Conservation (phyloP, 2,797 vertebrate genomes). For the Heterohyrax brucei region DNA sequence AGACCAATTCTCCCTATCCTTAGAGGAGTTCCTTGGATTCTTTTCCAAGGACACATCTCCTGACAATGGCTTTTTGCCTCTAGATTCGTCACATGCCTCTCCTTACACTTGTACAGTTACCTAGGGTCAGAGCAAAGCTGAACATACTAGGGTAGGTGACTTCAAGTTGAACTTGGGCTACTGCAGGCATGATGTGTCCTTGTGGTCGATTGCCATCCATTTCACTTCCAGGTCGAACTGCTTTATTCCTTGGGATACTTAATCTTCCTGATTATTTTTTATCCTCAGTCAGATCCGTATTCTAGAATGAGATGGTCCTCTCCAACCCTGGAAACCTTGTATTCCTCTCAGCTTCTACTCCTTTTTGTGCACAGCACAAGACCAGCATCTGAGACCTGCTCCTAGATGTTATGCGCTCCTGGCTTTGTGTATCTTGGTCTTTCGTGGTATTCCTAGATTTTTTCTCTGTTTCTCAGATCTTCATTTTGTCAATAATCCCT, state of each 20-base stretch:
- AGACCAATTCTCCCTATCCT: background rate
- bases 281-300: background rate
- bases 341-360: background rate
- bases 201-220: background rate
- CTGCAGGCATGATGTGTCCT: background rate
- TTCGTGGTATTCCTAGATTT: background rate
- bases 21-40: background rate
- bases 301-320: background rate
- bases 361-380: background rate
- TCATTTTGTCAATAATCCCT: background rate
- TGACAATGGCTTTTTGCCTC: background rate
- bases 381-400: background rate
- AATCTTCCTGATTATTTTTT: background rate
- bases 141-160: fast-evolving
- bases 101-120: too few relatives aligned
- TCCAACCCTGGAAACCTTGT: background rate
- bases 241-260: background rate
- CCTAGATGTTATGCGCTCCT: background rate
- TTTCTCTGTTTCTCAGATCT: background rate
- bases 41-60: background rate
- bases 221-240: background rate
- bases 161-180: background rate
- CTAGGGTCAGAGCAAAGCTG: too few relatives aligned
- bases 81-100: background rate
- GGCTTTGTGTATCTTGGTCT: background rate